These are phyloP conservation scores for Casuarius casuarius DNA, from an alignment of 2,113 vertebrate genomes.

Conservation along the genomic window DNA sequence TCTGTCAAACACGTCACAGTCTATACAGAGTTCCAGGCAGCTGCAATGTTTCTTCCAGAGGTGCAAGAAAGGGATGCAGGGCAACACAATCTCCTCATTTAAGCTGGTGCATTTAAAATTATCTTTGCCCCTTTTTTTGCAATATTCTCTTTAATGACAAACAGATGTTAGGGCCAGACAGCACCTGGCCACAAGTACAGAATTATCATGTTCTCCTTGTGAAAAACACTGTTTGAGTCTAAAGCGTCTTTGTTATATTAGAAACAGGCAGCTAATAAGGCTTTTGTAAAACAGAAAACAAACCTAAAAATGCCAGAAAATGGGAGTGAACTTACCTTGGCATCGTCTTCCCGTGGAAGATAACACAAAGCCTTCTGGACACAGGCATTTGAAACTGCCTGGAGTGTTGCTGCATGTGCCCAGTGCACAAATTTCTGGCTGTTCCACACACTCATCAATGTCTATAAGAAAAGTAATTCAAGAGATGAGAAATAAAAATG, in stretches of 20 bases:
- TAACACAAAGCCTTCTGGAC: conserved; percentile 91
- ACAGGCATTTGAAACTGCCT: conserved; percentile 93
- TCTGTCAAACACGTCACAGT: background rate
- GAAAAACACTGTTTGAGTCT: conserved; percentile 39
- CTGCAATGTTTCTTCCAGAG: background rate
- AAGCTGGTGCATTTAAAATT: conserved; percentile 4
- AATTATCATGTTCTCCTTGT: conserved; percentile 43
- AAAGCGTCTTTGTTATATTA: conserved; percentile 13
- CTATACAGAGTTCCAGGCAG: background rate
- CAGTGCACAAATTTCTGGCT: conserved; percentile 88
- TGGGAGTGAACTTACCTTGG: conserved; percentile 82
- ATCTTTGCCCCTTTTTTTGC: background rate
- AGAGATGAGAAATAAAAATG: conserved; percentile 4
- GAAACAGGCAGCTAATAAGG: conserved; percentile 28
- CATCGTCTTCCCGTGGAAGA: conserved; percentile 91
- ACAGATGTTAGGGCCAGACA: conserved; percentile 50
- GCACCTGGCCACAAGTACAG: conserved; percentile 13
- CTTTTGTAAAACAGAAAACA: conserved; percentile 44
- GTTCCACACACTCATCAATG: conserved; percentile 92
- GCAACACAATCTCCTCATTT: background rate
- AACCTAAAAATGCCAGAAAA: background rate
- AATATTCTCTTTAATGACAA: conserved; percentile 39
- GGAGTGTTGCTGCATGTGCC: conserved; percentile 93
- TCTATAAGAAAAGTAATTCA: conserved; percentile 78
- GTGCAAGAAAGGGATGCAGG: background rate